Evolutionary conservation across 2,888 invertebrate genomes (phyloP).

Genomic region (Nasonia oneida): DNA sequence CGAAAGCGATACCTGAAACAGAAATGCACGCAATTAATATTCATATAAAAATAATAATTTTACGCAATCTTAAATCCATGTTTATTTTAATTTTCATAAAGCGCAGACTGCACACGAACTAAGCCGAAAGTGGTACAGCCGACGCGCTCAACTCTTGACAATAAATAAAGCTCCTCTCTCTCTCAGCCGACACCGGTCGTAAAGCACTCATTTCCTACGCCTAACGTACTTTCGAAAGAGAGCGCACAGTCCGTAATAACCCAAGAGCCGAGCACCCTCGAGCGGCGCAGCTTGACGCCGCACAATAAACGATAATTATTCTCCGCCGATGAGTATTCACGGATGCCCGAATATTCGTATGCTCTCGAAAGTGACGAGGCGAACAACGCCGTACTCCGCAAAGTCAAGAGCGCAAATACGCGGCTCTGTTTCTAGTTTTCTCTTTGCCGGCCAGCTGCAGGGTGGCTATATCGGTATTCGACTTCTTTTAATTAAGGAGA

Average conservation of each 20-base stretch:
- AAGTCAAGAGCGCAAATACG: constrained; percentile 25
- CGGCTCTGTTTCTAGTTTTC: not conserved
- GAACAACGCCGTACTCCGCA: not conserved
- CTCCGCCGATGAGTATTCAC: constrained; percentile 49
- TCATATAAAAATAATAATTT: not conserved
- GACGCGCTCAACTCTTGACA: not conserved
- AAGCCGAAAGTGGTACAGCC: constrained; percentile 12
- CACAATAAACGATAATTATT: constrained; percentile 52
- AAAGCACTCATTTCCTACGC: constrained; percentile 34
- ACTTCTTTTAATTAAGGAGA: constrained; percentile 45
- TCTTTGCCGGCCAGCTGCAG: not conserved
- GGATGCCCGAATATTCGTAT: constrained; percentile 36
- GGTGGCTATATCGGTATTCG: not conserved
- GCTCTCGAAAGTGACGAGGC: not conserved
- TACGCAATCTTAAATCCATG: not conserved
- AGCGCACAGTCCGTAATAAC: not conserved
- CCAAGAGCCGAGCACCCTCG: not conserved
- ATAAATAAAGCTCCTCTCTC: constrained; percentile 42
- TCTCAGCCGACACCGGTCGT: not conserved
- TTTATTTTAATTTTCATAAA: not conserved
- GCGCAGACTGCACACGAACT: not conserved
- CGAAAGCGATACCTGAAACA: constrained; percentile 2
- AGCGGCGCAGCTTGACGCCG: constrained; percentile 24
- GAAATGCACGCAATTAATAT: not conserved
- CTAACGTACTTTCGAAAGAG: constrained; percentile 52